Base-by-base conservation (phyloP, 1,140 invertebrate species). In the Drosophila athabasca region DNA sequence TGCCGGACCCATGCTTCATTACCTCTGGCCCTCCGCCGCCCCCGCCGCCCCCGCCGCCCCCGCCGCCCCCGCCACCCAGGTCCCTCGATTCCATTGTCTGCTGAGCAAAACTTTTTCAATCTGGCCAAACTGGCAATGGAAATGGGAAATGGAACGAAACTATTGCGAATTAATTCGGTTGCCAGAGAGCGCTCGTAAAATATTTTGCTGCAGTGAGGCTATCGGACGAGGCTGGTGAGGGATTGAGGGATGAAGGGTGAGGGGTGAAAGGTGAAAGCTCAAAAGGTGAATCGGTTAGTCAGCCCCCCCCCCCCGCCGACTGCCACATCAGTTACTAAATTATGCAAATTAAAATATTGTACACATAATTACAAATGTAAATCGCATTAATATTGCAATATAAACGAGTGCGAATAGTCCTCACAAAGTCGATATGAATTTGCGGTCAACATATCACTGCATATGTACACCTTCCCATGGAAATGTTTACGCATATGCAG, bases 291-390 rank as follows among this genome's bases (percentile, higher is more conserved):
- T 8, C 31, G 31, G 9, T 7, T 8, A 31, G 7, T 8, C 29
- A 7, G 17, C 17, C 17, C 17, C 17, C 17, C 17, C 17, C 17
- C 17, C 17, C 1, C 31, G 8, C 7, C 8, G 26, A 17, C 50
- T 8, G 58, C 58, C 46, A 67, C 67, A 57, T 55, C 60, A 80
- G 73, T 82, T 62, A 77, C 77, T 85, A 85, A 85, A 85, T 85
- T 85, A 85, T 85, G 82, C 82, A 85, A 85, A 85, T 85, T 85
- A 85, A 85, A 85, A 87, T 85, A 87, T 76, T 87, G 81, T 77
- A 75, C 82, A 82, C 66, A 87, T 85, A 85, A 85, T 85, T 85
- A 85, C 82, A 82, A 78, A 87, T 82, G 82, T 85, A 85, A 85
- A 88, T 82, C 83, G 82, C 69, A 85, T 85, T 85, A 75, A 87